A percentile compares a stretch with the other conserved stretches of the same genome.
Evolutionary conservation across 2,797 vertebrate species (phyloP).

Genomic region (Ficedula albicollis): DNA sequence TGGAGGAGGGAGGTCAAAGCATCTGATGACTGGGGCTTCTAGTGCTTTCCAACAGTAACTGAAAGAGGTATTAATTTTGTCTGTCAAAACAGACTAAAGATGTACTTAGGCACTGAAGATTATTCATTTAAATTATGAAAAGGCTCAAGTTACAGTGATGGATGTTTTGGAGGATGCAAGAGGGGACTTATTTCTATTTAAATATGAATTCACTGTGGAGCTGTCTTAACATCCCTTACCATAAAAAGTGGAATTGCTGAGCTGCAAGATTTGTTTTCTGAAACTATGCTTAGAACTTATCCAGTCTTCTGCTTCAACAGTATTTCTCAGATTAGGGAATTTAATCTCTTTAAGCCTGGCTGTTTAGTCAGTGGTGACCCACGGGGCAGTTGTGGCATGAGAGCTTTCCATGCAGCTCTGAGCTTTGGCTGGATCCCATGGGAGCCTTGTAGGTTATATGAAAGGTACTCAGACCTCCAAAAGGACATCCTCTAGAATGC

Average conservation of each 20-base stretch:
- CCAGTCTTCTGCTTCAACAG: neutral
- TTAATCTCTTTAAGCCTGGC: neutral
- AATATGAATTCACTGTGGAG: conserved; percentile 37
- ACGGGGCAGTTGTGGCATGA: neutral
- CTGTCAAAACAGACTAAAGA: conserved; percentile 52
- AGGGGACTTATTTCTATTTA: conserved; percentile 50
- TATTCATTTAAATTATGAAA: conserved; percentile 58
- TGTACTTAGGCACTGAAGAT: conserved; percentile 29
- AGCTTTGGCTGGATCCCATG: neutral
- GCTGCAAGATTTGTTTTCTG: conserved; percentile 30
- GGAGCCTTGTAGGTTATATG: neutral
- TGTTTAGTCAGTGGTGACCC: neutral
- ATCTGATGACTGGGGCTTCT: neutral
- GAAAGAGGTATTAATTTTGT: conserved; percentile 39
- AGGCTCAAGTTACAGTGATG: conserved; percentile 54
- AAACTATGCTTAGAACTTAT: neutral
- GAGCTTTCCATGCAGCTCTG: neutral
- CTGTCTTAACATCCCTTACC: conserved; percentile 27
- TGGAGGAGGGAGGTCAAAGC: neutral
- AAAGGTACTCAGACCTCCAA: neutral
- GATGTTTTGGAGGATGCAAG: conserved; percentile 37
- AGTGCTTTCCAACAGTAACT: neutral
- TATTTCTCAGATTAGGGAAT: conserved; percentile 4
- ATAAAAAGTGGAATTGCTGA: conserved; percentile 41
- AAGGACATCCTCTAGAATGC: neutral